Evolutionary conservation across 2,113 vertebrate species (phyloP), one percentile per base, ranked within the genome.

Genomic region (Brienomyrus longianalis): DNA sequence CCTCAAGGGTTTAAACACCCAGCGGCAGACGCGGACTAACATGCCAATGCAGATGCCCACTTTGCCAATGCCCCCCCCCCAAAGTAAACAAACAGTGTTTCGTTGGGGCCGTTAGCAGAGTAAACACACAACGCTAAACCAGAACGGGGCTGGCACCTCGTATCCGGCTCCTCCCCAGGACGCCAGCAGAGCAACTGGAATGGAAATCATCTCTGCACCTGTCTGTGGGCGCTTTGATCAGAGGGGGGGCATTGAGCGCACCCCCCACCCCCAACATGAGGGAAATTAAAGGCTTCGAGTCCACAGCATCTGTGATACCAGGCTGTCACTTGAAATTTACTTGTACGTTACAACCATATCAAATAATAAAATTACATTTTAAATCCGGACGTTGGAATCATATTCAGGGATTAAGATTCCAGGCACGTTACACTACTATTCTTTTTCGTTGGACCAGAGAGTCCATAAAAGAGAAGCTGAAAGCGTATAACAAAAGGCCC

Each of bases 201-300:
- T 35, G 74, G 74, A 80, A 80, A 80, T 35, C 35, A 80, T 80
- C 31, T 80, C 45, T 48, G 83, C 83, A 84, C 83, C 83, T 84
- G 74, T 43, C 74, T 80, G 15, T 43, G 74, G 74, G 35, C 13
- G 15, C 74, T 80, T 80, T 80, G 74, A 43, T 80, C 35, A 80
- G 74, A 77, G 35, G 74, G 74, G 74, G 74, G 35, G 74, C 17
- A 43, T 8, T 39, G 74, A 80, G 31, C 0, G 35, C 11, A 19
- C 17, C 19, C 8, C 7, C 39, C 0, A 21, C 19, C 80, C 43
- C 80, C 10, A 21, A 84, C 45, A 23, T n/a, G 45, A 84, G 39
- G 83, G 45, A 84, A 84, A 47, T 47, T 84, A 48, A 48, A 80
- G 74, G 74, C 74, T 80, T 80, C 4, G 35, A 39, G 10, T 86